phyloP scores from a whole-genome alignment of 2,888 invertebrate genomes.

The Ennomos erosarius region DNA sequence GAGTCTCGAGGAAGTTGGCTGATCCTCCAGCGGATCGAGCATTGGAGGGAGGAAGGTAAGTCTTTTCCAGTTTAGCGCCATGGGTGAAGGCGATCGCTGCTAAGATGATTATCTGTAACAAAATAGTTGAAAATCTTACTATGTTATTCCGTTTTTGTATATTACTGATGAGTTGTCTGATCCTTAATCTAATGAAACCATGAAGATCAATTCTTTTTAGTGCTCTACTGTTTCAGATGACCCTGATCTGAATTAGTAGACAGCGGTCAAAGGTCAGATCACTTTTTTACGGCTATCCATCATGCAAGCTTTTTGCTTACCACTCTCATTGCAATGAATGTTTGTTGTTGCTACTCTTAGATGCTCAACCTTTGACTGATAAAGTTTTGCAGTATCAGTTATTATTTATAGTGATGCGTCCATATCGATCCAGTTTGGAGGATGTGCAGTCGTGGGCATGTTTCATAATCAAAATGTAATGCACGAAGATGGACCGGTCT shows the following conservation, averaged over 20 bases:
- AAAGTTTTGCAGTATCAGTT: conserved; percentile 55
- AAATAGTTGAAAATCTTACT: neutral
- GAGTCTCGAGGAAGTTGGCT: conserved; percentile 62
- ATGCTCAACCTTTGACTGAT: conserved; percentile 66
- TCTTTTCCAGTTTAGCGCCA: conserved; percentile 71
- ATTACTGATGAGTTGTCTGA: too few relatives aligned
- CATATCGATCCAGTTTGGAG: conserved; percentile 69
- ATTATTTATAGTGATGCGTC: conserved; percentile 73
- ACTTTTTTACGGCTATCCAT: conserved; percentile 1
- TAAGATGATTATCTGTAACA: conserved; percentile 65
- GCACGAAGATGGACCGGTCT: conserved; percentile 68
- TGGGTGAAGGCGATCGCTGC: conserved; percentile 60
- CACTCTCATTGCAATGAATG: conserved; percentile 27
- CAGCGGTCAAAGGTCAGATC: conserved; percentile 10
- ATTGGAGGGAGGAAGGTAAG: conserved; percentile 70
- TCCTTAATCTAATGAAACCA: too few relatives aligned
- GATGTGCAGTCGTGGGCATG: conserved; percentile 62
- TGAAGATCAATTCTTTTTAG: conserved; percentile 1
- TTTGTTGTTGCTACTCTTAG: conserved; percentile 40
- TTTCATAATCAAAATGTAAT: conserved; percentile 72
- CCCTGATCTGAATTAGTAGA: conserved; percentile 10
- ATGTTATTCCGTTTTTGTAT: too few relatives aligned
- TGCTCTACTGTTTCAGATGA: neutral
- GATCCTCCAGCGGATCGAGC: conserved; percentile 63
- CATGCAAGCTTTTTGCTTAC: conserved; percentile 18